A percentile compares a stretch with the other conserved stretches of the same genome.
Conservation (phyloP, 2,797 vertebrate species). For the Epinephelus awoara region DNA sequence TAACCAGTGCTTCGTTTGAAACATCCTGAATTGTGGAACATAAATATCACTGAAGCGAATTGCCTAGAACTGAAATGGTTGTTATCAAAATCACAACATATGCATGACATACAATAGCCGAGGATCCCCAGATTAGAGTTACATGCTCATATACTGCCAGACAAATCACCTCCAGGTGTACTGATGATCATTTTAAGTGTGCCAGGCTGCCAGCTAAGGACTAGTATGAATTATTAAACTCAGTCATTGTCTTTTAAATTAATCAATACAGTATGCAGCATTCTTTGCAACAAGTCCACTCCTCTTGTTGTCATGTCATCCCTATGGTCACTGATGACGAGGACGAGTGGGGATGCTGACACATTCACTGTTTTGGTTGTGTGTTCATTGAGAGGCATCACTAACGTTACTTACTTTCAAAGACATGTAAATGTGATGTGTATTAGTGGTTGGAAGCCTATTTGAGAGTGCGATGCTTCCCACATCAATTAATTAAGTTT, state of each 20-base stretch:
- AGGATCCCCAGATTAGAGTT: background rate
- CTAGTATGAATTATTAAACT: background rate
- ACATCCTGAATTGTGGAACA: background rate
- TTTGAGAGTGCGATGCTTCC: background rate
- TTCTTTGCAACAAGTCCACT: constrained; percentile 1
- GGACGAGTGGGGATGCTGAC: background rate
- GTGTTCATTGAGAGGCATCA: background rate
- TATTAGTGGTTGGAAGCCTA: no score
- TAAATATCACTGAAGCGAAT: background rate
- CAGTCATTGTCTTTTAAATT: background rate
- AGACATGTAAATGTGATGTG: background rate
- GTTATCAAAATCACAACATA: background rate
- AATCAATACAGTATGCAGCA: background rate
- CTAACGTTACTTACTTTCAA: background rate
- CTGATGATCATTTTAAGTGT: background rate
- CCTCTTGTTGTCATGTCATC: constrained; percentile 3
- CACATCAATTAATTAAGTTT: background rate
- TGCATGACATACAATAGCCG: background rate
- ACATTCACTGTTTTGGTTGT: background rate
- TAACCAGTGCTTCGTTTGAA: background rate
- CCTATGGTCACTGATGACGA: background rate
- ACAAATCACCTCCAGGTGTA: constrained; percentile 1
- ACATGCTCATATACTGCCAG: background rate
- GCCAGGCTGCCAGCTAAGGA: background rate
- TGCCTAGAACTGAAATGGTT: background rate